Percentiles rank a stretch among this genome's conserved stretches.
phyloP scores from a whole-genome alignment of 1,140 invertebrate species.

The Lutraria rhynchaena region DNA sequence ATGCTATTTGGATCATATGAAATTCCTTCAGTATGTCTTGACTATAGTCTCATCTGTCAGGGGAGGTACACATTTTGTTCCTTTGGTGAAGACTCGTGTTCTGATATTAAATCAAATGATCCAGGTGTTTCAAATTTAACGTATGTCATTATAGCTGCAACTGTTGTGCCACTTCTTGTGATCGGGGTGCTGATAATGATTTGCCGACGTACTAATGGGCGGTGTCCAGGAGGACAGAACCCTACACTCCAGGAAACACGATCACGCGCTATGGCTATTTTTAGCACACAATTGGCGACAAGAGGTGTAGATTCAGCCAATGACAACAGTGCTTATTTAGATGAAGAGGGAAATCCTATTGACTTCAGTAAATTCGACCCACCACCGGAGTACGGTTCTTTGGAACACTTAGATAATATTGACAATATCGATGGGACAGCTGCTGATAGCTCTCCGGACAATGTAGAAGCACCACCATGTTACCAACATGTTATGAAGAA shows the following conservation, averaged over 20 bases:
- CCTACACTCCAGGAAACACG: background rate
- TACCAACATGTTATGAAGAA: constrained; percentile 19
- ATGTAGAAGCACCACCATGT: background rate
- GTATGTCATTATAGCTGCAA: background rate
- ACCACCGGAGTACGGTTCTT: constrained; percentile 19
- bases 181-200: no score
- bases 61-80: background rate
- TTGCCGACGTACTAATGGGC: no score
- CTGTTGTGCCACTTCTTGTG: background rate
- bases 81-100: background rate
- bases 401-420: constrained; percentile 23
- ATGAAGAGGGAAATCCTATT: constrained; percentile 4
- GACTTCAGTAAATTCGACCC: constrained; percentile 35
- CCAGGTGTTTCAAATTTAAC: no score
- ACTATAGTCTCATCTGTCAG: constrained; percentile 10
- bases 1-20: no score
- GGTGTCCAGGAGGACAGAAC: background rate
- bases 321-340: background rate
- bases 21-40: background rate
- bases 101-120: background rate
- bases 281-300: background rate
- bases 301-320: constrained; percentile 8
- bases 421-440: background rate
- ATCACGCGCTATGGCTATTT: constrained; percentile 4
- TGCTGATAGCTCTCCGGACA: background rate